phyloP scores from a whole-genome alignment of 1,140 invertebrate genomes.

The Brachionus koreanus region DNA sequence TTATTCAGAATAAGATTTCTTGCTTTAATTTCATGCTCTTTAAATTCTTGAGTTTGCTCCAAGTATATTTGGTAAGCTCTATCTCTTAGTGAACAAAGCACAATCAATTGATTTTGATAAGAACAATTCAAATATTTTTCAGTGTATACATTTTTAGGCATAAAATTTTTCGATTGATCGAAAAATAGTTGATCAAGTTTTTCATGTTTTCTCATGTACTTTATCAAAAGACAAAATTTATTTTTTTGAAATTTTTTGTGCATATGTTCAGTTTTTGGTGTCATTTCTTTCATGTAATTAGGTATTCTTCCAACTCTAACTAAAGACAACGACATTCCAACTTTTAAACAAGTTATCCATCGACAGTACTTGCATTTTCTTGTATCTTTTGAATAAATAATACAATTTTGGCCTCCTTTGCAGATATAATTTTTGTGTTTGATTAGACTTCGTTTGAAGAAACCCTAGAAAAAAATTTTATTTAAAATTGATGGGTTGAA shows the following conservation, averaged over 20 bases:
- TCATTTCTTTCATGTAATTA: slow-evolving; percentile 51
- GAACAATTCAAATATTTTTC: not conserved
- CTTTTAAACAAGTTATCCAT: slow-evolving; percentile 51
- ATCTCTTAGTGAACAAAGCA: not conserved
- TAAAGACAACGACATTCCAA: slow-evolving; percentile 55
- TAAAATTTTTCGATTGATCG: not conserved
- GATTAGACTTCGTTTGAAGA: slow-evolving; percentile 43
- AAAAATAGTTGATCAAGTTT: not conserved
- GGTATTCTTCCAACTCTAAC: slow-evolving; percentile 54
- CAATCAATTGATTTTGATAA: not conserved
- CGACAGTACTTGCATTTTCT: slow-evolving; percentile 56
- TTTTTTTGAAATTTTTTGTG: not conserved
- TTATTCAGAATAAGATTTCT: not conserved
- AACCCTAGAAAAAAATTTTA: slow-evolving; percentile 45
- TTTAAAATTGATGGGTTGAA: too few relatives aligned
- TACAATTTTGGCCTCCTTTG: slow-evolving; percentile 52
- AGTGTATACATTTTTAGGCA: not conserved
- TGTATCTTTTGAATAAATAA: slow-evolving; percentile 50
- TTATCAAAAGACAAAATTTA: not conserved
- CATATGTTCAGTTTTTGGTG: not conserved
- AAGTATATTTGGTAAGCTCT: not conserved
- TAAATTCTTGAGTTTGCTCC: not conserved
- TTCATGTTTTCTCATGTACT: not conserved
- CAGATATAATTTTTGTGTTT: slow-evolving; percentile 52
- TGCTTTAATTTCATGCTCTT: not conserved